Base-by-base conservation (phyloP, 2,888 invertebrate genomes). In the Brachypalpus laphriformis region DNA sequence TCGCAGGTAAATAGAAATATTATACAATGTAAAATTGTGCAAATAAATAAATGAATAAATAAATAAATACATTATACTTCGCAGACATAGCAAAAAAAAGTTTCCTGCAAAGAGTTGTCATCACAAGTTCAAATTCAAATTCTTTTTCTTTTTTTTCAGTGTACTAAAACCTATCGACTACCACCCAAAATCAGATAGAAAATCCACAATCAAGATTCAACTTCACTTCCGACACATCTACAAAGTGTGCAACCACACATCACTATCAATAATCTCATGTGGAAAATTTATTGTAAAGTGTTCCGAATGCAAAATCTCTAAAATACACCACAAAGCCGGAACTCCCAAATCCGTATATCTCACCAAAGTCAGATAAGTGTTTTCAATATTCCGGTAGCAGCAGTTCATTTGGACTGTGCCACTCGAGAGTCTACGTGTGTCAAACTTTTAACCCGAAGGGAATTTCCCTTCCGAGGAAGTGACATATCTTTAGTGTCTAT, bases 381-480 rank as follows among this genome's bases (percentile, higher is more conserved):
- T 72, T 72, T 56, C 61, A 45, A 68, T 68, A 72, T 77, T 68
- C 82, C 78, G 74, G 59, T n/a, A n/a, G n/a, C 54, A 25, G 11
- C 11, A 34, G 54, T 59, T 54, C 28, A 65, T 71, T 57, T 57
- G 56, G 49, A 65, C 51, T 20, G 11, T 20, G 7, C 9, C 5
- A 45, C 9, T 11, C 14, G 31, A 22, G 28, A 31, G 34, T 51
- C 28, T 40, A 49, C 49, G 57, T 68, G 47, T 61, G 61, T 28
- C 16, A 34, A 70, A 57, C 14, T 70, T 63, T 54, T 20, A 54
- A 47, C 25, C 47, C 49, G 72, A 72, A 72, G 18, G 57, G 54
- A 83, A 75, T 65, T 68, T 63, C 83, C 74, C 74, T 65, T 78
- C 57, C 45, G 74, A 83, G 83, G 80, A 80, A 83, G 59, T 83